phyloP scores from a whole-genome alignment of 2,888 invertebrate genomes.

The Brenthis hecate region DNA sequence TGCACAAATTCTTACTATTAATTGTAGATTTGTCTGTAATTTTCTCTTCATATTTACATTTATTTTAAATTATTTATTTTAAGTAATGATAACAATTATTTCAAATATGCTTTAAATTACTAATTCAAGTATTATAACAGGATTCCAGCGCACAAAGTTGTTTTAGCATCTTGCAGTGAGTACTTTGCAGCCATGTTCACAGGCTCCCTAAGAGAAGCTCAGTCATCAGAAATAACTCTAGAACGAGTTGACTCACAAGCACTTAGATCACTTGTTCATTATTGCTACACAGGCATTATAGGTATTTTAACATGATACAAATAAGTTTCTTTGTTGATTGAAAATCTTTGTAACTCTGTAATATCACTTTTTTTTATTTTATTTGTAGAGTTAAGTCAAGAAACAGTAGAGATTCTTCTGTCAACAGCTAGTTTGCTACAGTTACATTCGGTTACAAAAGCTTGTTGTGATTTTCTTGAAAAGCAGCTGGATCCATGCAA shows the following conservation, averaged over 20 bases:
- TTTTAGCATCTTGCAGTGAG: slow-evolving; percentile 95
- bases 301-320: slow-evolving; percentile 50
- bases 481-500: slow-evolving; percentile 96
- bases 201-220: slow-evolving; percentile 91
- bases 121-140: slow-evolving; percentile 55
- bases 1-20: no score
- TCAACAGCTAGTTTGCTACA: slow-evolving; percentile 95
- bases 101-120: background rate
- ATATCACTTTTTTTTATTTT: slow-evolving; percentile 11
- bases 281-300: slow-evolving; percentile 94
- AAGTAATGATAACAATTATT: no score
- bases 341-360: slow-evolving; percentile 5
- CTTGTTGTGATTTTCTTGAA: slow-evolving; percentile 94
- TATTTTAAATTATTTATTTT: background rate
- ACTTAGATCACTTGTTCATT: slow-evolving; percentile 91
- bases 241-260: slow-evolving; percentile 94
- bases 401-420: slow-evolving; percentile 93
- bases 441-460: slow-evolving; percentile 91
- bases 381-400: slow-evolving; percentile 89
- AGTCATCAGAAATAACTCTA: slow-evolving; percentile 91
- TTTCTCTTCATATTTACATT: background rate
- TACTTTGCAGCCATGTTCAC: slow-evolving; percentile 99
- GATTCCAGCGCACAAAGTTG: slow-evolving; percentile 92
- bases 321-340: slow-evolving; percentile 35
- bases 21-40: no score